Conservation (phyloP, 2,797 vertebrate species). For the Phaenicophaeus curvirostris region DNA sequence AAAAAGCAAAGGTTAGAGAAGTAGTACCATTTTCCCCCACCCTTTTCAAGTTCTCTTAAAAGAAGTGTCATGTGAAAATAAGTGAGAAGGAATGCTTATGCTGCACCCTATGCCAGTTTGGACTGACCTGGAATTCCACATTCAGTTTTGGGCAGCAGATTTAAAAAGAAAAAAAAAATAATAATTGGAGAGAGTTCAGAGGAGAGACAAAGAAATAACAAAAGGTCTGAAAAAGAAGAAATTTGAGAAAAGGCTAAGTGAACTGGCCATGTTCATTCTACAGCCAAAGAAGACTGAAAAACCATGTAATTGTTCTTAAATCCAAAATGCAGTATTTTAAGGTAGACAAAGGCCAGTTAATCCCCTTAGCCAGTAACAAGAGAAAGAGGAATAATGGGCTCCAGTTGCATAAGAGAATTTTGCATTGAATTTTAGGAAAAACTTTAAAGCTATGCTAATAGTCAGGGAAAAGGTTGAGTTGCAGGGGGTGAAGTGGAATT, state of each 20-base stretch:
- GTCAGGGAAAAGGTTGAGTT: background rate
- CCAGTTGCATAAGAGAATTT: background rate
- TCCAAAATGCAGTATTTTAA: background rate
- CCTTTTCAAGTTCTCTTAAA: background rate
- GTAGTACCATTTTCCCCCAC: background rate
- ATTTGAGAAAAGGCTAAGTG: background rate
- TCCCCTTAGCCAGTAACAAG: background rate
- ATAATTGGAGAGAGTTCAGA: background rate
- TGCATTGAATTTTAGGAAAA: background rate
- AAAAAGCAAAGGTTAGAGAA: background rate
- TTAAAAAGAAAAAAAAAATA: background rate
- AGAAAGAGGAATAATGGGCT: background rate
- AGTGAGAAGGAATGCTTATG: background rate
- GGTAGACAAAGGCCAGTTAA: background rate
- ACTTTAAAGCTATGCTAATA: background rate
- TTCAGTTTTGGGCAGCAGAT: background rate
- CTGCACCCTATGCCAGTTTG: rapidly evolving
- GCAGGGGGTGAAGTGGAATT: background rate
- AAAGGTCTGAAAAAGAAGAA: background rate
- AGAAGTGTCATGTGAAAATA: background rate
- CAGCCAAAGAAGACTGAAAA: background rate
- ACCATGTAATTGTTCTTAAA: background rate
- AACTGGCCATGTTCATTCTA: background rate
- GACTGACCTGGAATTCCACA: background rate
- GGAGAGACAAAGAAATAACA: background rate